These are phyloP conservation scores for Panurus biarmicus DNA, from an alignment of 2,113 vertebrate genomes.

Conservation along the genomic window DNA sequence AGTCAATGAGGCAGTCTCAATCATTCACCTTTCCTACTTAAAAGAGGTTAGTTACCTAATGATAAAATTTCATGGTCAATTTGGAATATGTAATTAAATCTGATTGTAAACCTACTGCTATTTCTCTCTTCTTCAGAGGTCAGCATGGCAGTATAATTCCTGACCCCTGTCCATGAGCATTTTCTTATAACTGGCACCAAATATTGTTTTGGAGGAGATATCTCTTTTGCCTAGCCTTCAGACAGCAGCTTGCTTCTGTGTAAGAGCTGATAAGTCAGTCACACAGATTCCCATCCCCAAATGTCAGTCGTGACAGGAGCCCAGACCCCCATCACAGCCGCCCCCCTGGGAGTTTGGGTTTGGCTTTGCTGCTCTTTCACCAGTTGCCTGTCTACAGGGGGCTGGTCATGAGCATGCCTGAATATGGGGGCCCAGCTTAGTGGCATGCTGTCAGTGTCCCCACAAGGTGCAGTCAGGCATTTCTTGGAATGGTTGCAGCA, in stretches of 20 bases:
- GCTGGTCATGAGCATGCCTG: not conserved
- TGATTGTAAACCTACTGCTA: constrained; percentile 70
- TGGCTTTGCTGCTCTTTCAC: not conserved
- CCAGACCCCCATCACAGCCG: not conserved
- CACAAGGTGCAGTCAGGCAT: not conserved
- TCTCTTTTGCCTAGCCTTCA: not conserved
- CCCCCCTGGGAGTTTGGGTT: fast-evolving
- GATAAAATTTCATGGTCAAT: constrained; percentile 74
- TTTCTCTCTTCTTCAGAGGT: constrained; percentile 67
- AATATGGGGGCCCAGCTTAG: not conserved
- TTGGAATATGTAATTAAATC: constrained; percentile 70
- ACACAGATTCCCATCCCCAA: not conserved
- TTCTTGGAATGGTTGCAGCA: not conserved
- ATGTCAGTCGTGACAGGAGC: not conserved
- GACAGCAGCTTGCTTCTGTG: not conserved
- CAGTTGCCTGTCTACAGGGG: not conserved
- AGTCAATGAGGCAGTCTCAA: constrained; percentile 67
- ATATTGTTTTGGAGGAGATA: constrained; percentile 10
- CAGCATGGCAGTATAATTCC: constrained; percentile 51
- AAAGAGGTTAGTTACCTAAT: constrained; percentile 71
- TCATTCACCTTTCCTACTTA: constrained; percentile 71
- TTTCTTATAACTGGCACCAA: constrained; percentile 53
- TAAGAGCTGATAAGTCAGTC: not conserved
- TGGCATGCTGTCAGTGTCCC: not conserved
- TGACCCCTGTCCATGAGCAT: constrained; percentile 54